These are phyloP conservation scores for Acrobasis consociella DNA, from an alignment of 2,888 invertebrate genomes.

Conservation along the genomic window DNA sequence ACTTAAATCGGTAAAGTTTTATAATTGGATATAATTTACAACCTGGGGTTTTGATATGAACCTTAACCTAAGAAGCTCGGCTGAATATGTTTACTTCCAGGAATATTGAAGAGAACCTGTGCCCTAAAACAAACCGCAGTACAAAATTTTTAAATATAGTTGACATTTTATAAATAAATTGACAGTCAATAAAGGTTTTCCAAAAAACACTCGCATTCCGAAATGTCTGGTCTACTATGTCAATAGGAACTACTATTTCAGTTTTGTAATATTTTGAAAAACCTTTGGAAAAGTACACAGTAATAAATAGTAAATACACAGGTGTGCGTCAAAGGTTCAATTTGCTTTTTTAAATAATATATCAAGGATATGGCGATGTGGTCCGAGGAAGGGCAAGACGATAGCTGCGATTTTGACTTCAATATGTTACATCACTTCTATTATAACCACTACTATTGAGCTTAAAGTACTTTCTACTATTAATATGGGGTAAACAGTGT, in stretches of 20 bases:
- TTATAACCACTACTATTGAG: slow-evolving; percentile 20
- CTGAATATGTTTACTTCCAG: slow-evolving; percentile 24
- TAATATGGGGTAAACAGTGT: slow-evolving; percentile 18
- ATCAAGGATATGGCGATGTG: slow-evolving; percentile 39
- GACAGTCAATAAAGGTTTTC: no score
- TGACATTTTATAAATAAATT: background rate
- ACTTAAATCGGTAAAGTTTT: slow-evolving; percentile 11
- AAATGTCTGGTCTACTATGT: no score
- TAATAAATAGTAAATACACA: background rate
- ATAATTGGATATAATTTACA: slow-evolving; percentile 24
- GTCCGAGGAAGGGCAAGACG: slow-evolving; percentile 51
- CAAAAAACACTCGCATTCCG: no score
- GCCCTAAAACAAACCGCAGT: background rate
- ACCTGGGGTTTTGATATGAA: slow-evolving; percentile 32
- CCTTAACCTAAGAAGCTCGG: slow-evolving; percentile 34
- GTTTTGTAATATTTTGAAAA: no score
- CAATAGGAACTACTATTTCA: no score
- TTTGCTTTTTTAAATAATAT: background rate
- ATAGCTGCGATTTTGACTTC: slow-evolving; percentile 41
- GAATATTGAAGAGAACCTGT: background rate
- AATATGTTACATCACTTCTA: slow-evolving; percentile 26
- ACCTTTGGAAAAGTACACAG: background rate
- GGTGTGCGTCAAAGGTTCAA: background rate
- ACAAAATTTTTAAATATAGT: background rate
- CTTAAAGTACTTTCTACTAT: slow-evolving; percentile 12